Base-by-base conservation (phyloP, 1,140 invertebrate species). In the Drosophila serrata region DNA sequence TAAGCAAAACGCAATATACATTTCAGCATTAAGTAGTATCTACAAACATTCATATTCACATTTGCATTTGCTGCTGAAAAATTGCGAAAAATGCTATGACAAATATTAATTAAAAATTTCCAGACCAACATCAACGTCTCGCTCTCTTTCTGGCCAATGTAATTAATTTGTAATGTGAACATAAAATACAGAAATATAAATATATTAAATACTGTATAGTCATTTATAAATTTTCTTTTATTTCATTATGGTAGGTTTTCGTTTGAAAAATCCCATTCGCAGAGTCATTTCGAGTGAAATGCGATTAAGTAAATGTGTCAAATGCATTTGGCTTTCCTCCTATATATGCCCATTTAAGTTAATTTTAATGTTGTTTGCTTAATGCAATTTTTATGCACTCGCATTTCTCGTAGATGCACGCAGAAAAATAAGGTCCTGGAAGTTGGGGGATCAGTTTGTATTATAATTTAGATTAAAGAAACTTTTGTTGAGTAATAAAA, bases 321-420 rank as follows among this genome's bases (percentile, higher is more conserved):
- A 87, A 88, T 76, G 69, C 69, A 82, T 69, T 86, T 75, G 51
- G 58, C 43, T 53, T 64, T 58, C 43, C 69, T 63, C 57, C 57
- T 74, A 12, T 72, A 39, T 69, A 39, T 40, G 58, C 48, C 60
- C 81, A 88, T 86, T 86, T 79, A 88, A 87, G 82, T 87, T 86
- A 82, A 86, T 86, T 86, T 86, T 76, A 82, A 82, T 87, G 82
- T 72, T 86, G 79, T 86, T 86, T 76, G 69, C 69, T 88, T 86
- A 86, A 86, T 86, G 82, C 84, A 43, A 62, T 86, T 86, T 87
- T 82, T 80, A 82, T 87, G 84, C 87, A 86, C 58, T 75, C 19
- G 37, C 55, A 55, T 55, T 37, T 12, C 33, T 55, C 7, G 3
- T 13, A 37, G 51, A 19, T 55, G 51, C 51, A 55, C 51, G 35